These are phyloP conservation scores for Danionella cerebrum DNA, from an alignment of 2,113 vertebrate species.

Conservation along the genomic window DNA sequence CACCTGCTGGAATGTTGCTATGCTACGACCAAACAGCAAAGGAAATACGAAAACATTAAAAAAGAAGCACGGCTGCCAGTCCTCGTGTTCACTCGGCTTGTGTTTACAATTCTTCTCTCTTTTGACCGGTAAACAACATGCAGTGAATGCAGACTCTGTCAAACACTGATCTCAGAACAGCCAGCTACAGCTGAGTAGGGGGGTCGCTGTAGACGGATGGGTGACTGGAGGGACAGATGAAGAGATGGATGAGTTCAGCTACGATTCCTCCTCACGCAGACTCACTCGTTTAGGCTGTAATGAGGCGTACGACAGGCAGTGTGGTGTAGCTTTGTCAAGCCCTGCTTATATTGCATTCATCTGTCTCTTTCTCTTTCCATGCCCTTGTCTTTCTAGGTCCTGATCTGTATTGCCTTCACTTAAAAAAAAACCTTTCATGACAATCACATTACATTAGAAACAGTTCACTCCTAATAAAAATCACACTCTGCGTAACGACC, in stretches of 20 bases:
- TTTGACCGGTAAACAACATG: conserved; percentile 1
- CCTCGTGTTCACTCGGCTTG: neutral
- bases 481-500: no score
- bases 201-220: conserved; percentile 2
- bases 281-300: conserved; percentile 27
- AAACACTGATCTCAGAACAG: neutral
- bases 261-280: conserved; percentile 16
- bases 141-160: neutral
- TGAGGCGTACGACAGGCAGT: conserved; percentile 29
- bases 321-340: conserved; percentile 13
- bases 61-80: neutral
- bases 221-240: conserved; percentile 9
- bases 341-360: conserved; percentile 2
- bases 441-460: no score
- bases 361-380: neutral
- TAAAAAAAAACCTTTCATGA: no score
- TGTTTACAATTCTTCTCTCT: neutral
- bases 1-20: neutral
- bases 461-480: no score
- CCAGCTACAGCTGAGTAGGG: neutral
- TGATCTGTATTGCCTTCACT: neutral
- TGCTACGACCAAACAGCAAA: neutral
- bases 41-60: neutral
- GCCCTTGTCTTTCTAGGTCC: neutral
- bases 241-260: conserved; percentile 24